phyloP scores from a whole-genome alignment of 2,113 vertebrate species.

The Todiramphus saurophagus region DNA sequence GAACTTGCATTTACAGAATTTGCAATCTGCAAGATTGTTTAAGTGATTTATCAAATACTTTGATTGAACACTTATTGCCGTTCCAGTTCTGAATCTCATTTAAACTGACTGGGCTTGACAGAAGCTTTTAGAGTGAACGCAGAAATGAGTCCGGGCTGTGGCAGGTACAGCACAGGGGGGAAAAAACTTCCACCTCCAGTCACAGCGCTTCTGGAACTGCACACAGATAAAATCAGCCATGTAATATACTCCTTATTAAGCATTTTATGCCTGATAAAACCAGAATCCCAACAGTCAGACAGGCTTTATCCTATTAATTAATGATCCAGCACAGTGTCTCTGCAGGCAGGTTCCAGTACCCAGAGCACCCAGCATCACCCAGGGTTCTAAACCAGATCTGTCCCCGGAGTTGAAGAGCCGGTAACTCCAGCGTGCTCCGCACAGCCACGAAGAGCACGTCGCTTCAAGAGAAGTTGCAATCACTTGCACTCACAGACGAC shows the following conservation, averaged over 20 bases:
- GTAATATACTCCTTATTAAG: not conserved
- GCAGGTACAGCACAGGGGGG: not conserved
- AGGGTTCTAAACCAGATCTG: not conserved
- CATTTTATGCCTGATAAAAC: not conserved
- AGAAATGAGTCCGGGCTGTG: not conserved
- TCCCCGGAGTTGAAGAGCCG: not conserved
- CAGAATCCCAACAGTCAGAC: not conserved
- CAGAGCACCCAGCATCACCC: not conserved
- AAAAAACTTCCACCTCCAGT: not conserved
- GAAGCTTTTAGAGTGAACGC: constrained; percentile 34
- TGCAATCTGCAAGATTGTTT: constrained; percentile 66
- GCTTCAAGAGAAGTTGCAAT: not conserved
- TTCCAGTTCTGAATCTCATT: constrained; percentile 62
- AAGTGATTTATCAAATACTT: constrained; percentile 71
- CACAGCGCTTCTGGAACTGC: not conserved
- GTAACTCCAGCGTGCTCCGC: not conserved
- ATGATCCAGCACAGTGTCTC: not conserved
- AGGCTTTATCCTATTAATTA: not conserved
- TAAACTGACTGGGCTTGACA: constrained; percentile 46
- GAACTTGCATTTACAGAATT: constrained; percentile 66
- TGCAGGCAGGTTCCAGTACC: not conserved
- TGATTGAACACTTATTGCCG: constrained; percentile 59
- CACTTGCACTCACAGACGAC: not conserved
- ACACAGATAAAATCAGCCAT: not conserved
- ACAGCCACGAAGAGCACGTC: not conserved